These are phyloP conservation scores for Prietella phreatophila DNA, from an alignment of 2,113 vertebrate genomes.

Conservation along the genomic window DNA sequence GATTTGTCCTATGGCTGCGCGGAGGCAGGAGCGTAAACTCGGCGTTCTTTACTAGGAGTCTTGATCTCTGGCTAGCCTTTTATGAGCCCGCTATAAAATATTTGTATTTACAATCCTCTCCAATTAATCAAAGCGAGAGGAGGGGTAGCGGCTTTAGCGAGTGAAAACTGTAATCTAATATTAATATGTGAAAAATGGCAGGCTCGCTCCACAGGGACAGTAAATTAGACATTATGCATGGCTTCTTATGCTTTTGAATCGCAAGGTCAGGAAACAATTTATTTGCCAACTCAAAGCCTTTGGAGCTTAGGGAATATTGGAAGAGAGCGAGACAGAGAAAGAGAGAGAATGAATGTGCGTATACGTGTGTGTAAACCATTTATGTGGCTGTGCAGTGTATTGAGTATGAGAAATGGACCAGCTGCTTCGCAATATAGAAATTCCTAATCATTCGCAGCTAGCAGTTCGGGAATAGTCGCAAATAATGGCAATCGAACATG, in stretches of 20 bases:
- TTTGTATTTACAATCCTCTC: constrained; percentile 78
- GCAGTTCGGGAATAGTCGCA: background rate
- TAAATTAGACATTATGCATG: constrained; percentile 98
- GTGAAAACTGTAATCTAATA: constrained; percentile 88
- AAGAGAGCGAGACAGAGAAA: constrained; percentile 33
- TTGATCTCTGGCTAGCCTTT: constrained; percentile 60
- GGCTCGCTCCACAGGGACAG: constrained; percentile 82
- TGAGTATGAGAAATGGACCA: constrained; percentile 32
- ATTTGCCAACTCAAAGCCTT: constrained; percentile 57
- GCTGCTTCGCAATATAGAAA: constrained; percentile 22
- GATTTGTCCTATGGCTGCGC: constrained; percentile 59
- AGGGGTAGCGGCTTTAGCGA: constrained; percentile 72
- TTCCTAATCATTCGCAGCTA: constrained; percentile 5
- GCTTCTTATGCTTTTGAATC: constrained; percentile 76
- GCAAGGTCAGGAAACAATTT: constrained; percentile 62
- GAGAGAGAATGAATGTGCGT: constrained; percentile 40
- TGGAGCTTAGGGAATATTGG: constrained; percentile 50
- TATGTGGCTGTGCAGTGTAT: constrained; percentile 36
- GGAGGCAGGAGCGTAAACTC: constrained; percentile 42
- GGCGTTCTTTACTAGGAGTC: constrained; percentile 54
- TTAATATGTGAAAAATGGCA: constrained; percentile 92
- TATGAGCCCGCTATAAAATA: constrained; percentile 78
- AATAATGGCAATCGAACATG: constrained; percentile 17
- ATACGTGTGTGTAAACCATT: constrained; percentile 38
- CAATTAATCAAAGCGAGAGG: constrained; percentile 79